Conservation (phyloP, 2,113 vertebrate species). For the Drymodes brunneopygia region DNA sequence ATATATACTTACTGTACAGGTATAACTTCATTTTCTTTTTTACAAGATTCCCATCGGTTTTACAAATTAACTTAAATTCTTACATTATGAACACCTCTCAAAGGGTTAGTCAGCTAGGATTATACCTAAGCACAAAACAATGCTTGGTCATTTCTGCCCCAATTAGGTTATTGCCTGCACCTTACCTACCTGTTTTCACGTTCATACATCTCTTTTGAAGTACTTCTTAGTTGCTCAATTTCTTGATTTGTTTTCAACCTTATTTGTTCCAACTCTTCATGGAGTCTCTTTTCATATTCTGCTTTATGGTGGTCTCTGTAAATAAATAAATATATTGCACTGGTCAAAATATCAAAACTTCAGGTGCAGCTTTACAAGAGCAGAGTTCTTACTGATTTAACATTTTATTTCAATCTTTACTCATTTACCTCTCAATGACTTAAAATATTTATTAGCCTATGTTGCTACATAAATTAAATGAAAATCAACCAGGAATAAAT, state of each 20-base stretch:
- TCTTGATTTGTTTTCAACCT: conserved; percentile 89
- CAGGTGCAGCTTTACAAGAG: background rate
- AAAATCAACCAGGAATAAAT: background rate
- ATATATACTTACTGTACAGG: background rate
- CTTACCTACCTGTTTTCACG: conserved; percentile 93
- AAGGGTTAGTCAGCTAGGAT: background rate
- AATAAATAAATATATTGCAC: background rate
- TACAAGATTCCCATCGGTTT: background rate
- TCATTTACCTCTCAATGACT: background rate
- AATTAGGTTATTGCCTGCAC: background rate
- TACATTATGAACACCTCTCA: background rate
- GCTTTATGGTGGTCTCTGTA: conserved; percentile 91
- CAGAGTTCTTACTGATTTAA: background rate
- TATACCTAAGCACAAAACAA: background rate
- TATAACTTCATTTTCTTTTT: background rate
- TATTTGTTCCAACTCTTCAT: conserved; percentile 90
- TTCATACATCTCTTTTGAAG: conserved; percentile 95
- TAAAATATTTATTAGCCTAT: background rate
- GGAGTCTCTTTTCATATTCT: conserved; percentile 90
- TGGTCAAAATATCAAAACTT: background rate
- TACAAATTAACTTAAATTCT: background rate
- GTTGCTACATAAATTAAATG: background rate
- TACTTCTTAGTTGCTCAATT: conserved; percentile 88
- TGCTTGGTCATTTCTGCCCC: background rate
- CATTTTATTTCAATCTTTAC: background rate